These are phyloP conservation scores for Sebastes elongatus DNA, from an alignment of 2,797 vertebrate species.

Conservation along the genomic window DNA sequence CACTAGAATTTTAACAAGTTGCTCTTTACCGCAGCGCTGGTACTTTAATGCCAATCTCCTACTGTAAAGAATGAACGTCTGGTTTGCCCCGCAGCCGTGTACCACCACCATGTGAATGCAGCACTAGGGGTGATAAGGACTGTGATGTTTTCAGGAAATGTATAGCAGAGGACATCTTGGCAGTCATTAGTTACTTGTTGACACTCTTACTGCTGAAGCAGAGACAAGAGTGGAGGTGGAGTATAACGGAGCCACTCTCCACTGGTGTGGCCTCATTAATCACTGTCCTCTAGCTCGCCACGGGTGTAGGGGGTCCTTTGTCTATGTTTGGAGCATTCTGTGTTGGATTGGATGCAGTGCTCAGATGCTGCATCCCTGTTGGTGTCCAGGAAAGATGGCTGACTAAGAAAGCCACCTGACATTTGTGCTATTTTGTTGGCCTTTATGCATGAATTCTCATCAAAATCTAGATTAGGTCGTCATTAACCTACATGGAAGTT, in stretches of 20 bases:
- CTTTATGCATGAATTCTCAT: conserved; percentile 37
- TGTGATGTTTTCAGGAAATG: conserved; percentile 54
- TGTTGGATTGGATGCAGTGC: conserved; percentile 43
- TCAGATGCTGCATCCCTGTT: conserved; percentile 39
- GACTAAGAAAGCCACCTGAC: conserved; percentile 18
- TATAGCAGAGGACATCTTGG: conserved; percentile 58
- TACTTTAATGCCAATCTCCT: background rate
- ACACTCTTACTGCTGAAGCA: conserved; percentile 48
- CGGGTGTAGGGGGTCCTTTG: conserved; percentile 63
- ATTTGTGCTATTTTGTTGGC: background rate
- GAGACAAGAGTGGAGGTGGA: conserved; percentile 62
- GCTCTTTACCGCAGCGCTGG: background rate
- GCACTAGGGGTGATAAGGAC: conserved; percentile 35
- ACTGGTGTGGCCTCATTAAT: conserved; percentile 78
- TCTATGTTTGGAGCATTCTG: conserved; percentile 57
- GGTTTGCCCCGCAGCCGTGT: background rate
- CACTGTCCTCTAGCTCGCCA: conserved; percentile 69
- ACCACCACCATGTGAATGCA: background rate
- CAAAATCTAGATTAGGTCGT: conserved; percentile 46
- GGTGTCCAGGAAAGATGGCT: conserved; percentile 37
- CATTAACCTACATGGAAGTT: conserved; percentile 62
- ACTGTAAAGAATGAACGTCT: conserved; percentile 20
- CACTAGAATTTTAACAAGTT: no score
- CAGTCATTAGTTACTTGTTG: conserved; percentile 73
- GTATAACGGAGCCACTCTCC: conserved; percentile 65